Conservation (phyloP, 35 echinoderm and acorn worm species). For the Anneissia japonica region DNA sequence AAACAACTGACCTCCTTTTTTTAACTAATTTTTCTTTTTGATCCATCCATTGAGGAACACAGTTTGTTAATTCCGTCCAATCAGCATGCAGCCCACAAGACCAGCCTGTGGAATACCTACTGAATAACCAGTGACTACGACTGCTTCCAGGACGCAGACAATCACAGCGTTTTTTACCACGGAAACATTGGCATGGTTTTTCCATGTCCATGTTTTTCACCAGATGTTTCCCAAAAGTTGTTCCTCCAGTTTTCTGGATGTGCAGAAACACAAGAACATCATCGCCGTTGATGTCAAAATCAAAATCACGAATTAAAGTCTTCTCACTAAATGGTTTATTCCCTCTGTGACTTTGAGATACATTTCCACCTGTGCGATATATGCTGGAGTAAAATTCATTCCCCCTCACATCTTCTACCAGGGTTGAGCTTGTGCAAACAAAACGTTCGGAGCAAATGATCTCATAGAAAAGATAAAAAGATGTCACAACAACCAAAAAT, state of each 20-base stretch:
- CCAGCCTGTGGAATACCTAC: constrained; percentile 75
- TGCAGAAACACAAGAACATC: constrained; percentile 85
- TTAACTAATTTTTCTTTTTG: constrained; percentile 45
- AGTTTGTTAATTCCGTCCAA: constrained; percentile 81
- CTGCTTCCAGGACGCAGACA: constrained; percentile 60
- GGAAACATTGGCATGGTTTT: constrained; percentile 49
- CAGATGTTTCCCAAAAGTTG: constrained; percentile 64
- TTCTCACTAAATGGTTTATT: neutral
- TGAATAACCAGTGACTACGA: constrained; percentile 64
- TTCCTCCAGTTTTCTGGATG: constrained; percentile 90
- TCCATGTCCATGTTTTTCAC: constrained; percentile 50
- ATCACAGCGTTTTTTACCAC: constrained; percentile 41
- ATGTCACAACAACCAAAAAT: neutral
- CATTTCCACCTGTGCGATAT: neutral
- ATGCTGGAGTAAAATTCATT: neutral
- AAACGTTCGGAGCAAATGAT: neutral
- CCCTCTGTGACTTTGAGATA: neutral
- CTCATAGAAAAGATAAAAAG: neutral
- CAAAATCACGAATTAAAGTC: neutral
- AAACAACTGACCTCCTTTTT: constrained; percentile 69
- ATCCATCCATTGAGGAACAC: constrained; percentile 70
- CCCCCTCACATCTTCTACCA: neutral
- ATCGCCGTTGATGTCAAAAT: constrained; percentile 50
- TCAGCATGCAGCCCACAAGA: constrained; percentile 90
- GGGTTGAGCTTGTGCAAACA: neutral